Base-by-base conservation (phyloP, 2,113 vertebrate genomes). In the Halcyon senegalensis region DNA sequence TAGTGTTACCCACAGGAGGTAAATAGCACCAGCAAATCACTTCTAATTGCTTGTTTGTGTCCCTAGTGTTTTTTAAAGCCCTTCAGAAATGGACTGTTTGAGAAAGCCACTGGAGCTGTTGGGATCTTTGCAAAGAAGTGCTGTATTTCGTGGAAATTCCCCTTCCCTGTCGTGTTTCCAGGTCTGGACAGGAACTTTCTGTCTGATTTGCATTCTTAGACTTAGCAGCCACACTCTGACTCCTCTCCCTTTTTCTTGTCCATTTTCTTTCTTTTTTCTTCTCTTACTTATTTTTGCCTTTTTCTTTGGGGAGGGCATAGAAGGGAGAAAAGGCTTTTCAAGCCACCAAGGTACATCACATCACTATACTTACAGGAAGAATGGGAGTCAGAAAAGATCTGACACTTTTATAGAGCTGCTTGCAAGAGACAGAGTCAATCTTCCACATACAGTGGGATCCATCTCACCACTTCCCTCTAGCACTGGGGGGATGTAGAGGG, bases 291-390 rank as follows among this genome's bases (percentile, higher is more conserved):
- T 56, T 84, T 48, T 55, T 69, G 1, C 3, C 18, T 0, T 46
- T 87, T 48, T 51, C 16, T 0, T 0, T 4, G 9, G 5, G 3
- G 17, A 63, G 12, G 2, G 7, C 3, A 10, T 1, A 62, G n/a
- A 37, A 75, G 13, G 11, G 14, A 31, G 10, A 76, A 72, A 75
- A 75, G 2, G 1, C 6, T 53, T 84, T 84, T 81, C 8, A 37
- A 44, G 31, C 3, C 27, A 27, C 3, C 14, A 10, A 56, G 81
- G 25, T 16, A 3, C 5, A 4, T 55, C 39, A 31, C n/a, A 28
- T 8, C 37, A 5, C 12, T 44, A 4, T 28, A 6, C 59, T 73
- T 19, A 25, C 27, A 69, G 56, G 41, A 28, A 74, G 51, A 66
- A 50, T 74, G 1, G 10, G 33, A 66, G 48, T 24, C 17, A 50